A percentile compares a stretch with the other conserved stretches of the same genome.
These are phyloP conservation scores for Chirona hameri DNA, from an alignment of 2,888 invertebrate genomes.

Conservation along the genomic window DNA sequence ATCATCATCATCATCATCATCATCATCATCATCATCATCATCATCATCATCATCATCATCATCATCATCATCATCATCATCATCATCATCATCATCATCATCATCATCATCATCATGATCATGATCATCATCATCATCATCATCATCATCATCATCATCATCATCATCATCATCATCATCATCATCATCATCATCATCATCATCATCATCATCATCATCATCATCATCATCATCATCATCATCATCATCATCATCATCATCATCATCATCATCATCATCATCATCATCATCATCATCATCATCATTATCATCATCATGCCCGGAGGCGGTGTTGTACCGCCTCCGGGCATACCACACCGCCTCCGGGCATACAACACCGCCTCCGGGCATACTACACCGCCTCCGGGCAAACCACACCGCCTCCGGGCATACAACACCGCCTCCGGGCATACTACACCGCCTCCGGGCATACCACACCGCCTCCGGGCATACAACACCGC, in stretches of 20 bases:
- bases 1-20: conserved; percentile 11
- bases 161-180: conserved; percentile 22
- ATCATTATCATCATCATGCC: conserved; percentile 22
- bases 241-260: conserved; percentile 22
- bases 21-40: conserved; percentile 1
- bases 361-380: no score
- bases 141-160: conserved; percentile 22
- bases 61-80: conserved; percentile 3
- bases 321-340: no score
- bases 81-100: conserved; percentile 22
- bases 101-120: conserved; percentile 12
- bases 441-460: no score
- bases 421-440: no score
- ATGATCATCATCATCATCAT: conserved; percentile 12
- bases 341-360: no score
- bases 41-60: conserved; percentile 22
- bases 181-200: conserved; percentile 22
- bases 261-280: conserved; percentile 22
- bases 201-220: conserved; percentile 22
- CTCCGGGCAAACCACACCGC: no score
- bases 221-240: conserved; percentile 22
- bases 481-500: no score
- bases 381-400: no score
- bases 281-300: conserved; percentile 22
- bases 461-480: no score